Base-by-base conservation (phyloP, 2,888 invertebrate species). In the Amphipoea lucens region DNA sequence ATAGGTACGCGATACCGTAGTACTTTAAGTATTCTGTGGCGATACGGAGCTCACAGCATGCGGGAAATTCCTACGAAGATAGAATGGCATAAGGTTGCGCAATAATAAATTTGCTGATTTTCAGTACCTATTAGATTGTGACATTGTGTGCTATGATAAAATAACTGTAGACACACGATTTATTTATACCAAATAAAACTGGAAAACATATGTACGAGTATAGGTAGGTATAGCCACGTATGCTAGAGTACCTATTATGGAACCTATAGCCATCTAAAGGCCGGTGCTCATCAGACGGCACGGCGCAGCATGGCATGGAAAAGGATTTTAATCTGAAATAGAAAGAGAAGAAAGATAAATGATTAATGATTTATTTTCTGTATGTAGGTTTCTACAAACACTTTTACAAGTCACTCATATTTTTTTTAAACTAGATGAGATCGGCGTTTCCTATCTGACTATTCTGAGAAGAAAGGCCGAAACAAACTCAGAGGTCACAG, bases 91-190 rank as follows among this genome's bases (percentile, higher is more conserved):
- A 72, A 66, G 0, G 29, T 73, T 74, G 79, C 29, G 74, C 73
- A 79, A 79, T 67, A 66, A 51, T 14, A 36, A 2, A 14, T 69
- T 40, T 54, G 45, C 36, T 51, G 57, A 51, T 80, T 66, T 73
- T n/a, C 20, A 29, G 72, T 79, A n/a, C n/a, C n/a, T n/a, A 79
- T 54, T 36, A 45, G 20, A 42, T 69, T 70, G n/a, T 45, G 69
- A 78, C 45, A 11, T 12, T 42, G 42, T 51, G 17, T 20, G 14
- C 3, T 40, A 67, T 75, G 65, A 76, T 74, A 74, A 40, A 40
- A 63, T 40, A 62, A 7, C 42, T 40, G n/a, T n/a, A 57, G 65
- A 17, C 29, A 65, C 5, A 65, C 12, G 20, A 77, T 76, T 65
- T 66, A 66, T 12, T 54, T 66, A 66, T 12, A 77, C 36, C 42